Percentiles rank a stretch among this genome's conserved stretches.
These are phyloP conservation scores for Corythornis cristatus DNA, from an alignment of 2,113 vertebrate genomes.

Conservation along the genomic window DNA sequence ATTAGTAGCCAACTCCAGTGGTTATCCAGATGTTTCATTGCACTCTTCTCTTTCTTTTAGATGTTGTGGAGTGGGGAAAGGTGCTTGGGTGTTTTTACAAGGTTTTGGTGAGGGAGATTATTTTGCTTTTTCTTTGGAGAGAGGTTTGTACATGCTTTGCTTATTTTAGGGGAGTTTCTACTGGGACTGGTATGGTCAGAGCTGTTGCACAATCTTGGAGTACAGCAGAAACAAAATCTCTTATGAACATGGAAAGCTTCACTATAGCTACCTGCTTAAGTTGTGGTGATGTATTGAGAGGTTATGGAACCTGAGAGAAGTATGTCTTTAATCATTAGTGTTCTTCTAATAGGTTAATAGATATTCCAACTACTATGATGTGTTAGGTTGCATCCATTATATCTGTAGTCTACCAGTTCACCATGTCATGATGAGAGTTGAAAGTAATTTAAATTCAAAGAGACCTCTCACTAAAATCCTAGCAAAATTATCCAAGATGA, in stretches of 20 bases:
- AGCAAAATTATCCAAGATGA: not conserved
- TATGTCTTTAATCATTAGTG: not conserved
- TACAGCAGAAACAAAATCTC: not conserved
- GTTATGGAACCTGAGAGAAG: not conserved
- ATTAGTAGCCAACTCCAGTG: not conserved
- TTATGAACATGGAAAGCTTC: not conserved
- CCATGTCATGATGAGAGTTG: not conserved
- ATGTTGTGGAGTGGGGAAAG: rapidly evolving
- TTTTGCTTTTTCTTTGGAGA: not conserved
- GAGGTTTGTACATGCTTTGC: not conserved
- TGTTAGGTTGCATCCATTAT: not conserved
- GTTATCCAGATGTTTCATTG: not conserved
- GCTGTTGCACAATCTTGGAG: not conserved
- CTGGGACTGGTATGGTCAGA: not conserved
- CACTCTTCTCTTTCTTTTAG: not conserved
- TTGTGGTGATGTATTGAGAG: not conserved
- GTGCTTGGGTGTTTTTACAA: not conserved
- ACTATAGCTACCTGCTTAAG: not conserved
- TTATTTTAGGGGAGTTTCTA: not conserved
- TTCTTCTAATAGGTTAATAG: not conserved
- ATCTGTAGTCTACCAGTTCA: not conserved
- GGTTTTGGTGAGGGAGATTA: not conserved
- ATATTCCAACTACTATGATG: not conserved
- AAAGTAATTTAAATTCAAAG: not conserved
- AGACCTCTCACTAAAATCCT: not conserved